Evolutionary conservation across 2,888 invertebrate genomes (phyloP), one percentile per base, ranked within the genome.

Genomic region (Chesias legatella): DNA sequence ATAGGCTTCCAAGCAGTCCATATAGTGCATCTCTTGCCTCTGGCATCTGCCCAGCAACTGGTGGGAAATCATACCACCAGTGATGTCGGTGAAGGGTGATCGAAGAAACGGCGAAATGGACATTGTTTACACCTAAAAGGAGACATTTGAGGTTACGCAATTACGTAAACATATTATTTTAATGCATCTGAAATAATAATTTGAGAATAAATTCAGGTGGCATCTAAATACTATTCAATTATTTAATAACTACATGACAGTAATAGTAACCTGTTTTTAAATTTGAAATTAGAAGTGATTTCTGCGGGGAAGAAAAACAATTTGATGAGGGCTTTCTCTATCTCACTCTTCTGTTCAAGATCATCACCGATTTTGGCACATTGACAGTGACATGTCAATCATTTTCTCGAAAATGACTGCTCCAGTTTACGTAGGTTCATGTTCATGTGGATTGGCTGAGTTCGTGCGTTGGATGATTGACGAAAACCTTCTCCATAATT

Each of bases 1-100:
- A 53, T 95, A 95, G 1, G 94, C 95, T 64, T 95, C 95, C 31
- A 95, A 64, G 61, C 95, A 96, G 53, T 95, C 94, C 80, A 94
- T 90, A 62, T 91, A 90, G 20, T 90, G 89, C 67, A 92, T 80
- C 78, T 95, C 95, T 54, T 93, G 79, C 41, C 90, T 85, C 22
- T 90, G 91, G 64, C 95, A 96, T 11, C 75, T 68, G 10, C 91
- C 91, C 59, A 90, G 79, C 62, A 90, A 79, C 69, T 94, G 94
- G 56, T 92, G 92, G 44, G 91, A 93, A 13, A 91, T 61, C 41
- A 93, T 35, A 10, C 89, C 86, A 49, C 91, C 92, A 22, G 92
- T 92, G 33, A 94, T 61, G 72, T 95, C 95, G 3, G 94, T 93
- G 27, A 94, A 85, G 0, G 94, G 94, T 4, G 91, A 89, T 32